These are phyloP conservation scores for Darevskia nairensis DNA, from an alignment of 2,797 vertebrate genomes.

Conservation along the genomic window DNA sequence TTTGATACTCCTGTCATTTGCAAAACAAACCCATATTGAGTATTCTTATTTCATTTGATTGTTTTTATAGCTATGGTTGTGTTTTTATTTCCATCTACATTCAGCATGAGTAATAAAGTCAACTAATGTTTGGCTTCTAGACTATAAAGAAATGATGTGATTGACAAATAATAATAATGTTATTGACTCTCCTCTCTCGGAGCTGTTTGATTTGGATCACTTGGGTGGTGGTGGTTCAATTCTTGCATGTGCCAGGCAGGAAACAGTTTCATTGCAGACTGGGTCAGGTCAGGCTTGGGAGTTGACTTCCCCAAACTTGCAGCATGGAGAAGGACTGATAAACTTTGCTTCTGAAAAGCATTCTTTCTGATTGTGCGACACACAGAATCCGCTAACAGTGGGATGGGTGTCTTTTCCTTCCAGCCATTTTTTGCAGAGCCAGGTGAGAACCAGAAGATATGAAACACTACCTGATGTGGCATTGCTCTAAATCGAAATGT, in stretches of 20 bases:
- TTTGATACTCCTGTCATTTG: neutral
- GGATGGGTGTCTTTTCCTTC: too few relatives aligned
- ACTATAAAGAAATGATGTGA: neutral
- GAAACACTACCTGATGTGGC: neutral
- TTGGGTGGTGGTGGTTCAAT: accelerated
- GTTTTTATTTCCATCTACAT: slow-evolving; percentile 31
- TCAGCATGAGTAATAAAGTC: neutral
- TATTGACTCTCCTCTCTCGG: neutral
- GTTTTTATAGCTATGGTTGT: slow-evolving; percentile 5
- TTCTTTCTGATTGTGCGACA: neutral
- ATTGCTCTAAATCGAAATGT: neutral
- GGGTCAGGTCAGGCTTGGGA: neutral
- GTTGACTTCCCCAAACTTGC: neutral
- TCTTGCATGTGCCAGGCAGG: neutral
- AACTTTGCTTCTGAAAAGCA: neutral
- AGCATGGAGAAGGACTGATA: neutral
- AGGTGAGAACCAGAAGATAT: neutral
- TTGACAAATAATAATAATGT: slow-evolving; percentile 1
- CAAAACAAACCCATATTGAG: neutral
- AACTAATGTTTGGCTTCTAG: slow-evolving; percentile 5
- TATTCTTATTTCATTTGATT: slow-evolving; percentile 6
- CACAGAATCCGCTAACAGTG: neutral
- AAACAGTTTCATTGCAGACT: neutral
- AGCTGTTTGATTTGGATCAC: accelerated
- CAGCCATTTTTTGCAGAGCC: neutral